Evolutionary conservation across 2,113 vertebrate genomes (phyloP).

Genomic region (Coptodon bakossiorum): DNA sequence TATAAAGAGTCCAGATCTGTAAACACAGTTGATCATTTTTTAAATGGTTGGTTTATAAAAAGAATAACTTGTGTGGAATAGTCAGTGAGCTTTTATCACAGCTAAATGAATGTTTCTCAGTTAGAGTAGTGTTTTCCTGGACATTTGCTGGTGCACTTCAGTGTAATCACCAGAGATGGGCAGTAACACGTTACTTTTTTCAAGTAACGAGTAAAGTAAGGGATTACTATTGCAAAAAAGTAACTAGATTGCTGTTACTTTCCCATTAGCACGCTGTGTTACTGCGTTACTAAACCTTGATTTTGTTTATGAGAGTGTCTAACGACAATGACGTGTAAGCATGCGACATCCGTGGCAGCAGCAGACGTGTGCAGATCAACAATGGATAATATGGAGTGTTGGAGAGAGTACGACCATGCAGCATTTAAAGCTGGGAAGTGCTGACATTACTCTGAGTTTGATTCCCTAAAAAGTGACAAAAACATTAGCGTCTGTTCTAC

Average conservation of each 20-base stretch:
- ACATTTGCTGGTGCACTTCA: neutral
- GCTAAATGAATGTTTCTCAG: neutral
- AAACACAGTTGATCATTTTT: neutral
- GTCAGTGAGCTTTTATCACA: neutral
- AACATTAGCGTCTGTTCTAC: neutral
- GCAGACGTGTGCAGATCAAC: neutral
- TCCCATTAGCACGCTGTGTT: neutral
- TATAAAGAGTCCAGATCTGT: neutral
- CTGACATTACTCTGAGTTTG: neutral
- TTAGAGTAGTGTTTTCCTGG: neutral
- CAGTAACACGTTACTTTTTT: neutral
- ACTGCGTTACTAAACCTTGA: neutral
- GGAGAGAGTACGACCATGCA: neutral
- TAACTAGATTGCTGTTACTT: neutral
- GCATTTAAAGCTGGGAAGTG: neutral
- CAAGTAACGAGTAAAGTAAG: neutral
- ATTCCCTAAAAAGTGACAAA: neutral
- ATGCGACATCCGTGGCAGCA: neutral
- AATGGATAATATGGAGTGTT: neutral
- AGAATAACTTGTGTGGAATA: neutral
- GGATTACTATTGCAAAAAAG: neutral
- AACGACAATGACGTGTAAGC: accelerated
- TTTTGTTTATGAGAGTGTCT: neutral
- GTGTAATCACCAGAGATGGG: neutral
- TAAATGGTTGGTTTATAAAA: neutral